Percentiles rank a stretch among this genome's conserved stretches.
These are phyloP conservation scores for Achroia grisella DNA, from an alignment of 1,140 invertebrate genomes.

Conservation along the genomic window DNA sequence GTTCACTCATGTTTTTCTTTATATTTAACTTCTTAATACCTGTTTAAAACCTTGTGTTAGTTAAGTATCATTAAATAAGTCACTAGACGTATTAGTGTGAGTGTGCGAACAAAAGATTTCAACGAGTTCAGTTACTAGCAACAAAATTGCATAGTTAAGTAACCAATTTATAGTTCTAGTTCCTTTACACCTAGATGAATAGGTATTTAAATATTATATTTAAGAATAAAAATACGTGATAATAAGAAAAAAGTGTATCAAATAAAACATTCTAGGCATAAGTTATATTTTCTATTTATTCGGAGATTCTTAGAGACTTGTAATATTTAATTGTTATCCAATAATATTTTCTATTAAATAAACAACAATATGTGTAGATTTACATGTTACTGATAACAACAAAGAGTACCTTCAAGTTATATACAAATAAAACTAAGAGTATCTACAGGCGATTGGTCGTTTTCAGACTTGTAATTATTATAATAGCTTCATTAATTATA, in stretches of 20 bases:
- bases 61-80: no score
- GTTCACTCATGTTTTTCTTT: no score
- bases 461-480: slow-evolving; percentile 43
- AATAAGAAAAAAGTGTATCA: background rate
- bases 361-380: slow-evolving; percentile 61
- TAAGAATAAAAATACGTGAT: no score
- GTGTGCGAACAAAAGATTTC: no score
- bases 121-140: no score
- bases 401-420: slow-evolving; percentile 46
- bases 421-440: slow-evolving; percentile 44
- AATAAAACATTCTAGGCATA: slow-evolving; percentile 28
- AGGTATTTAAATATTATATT: no score
- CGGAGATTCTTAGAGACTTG: slow-evolving; percentile 36
- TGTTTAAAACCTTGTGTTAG: no score
- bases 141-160: no score
- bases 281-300: slow-evolving; percentile 58
- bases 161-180: no score
- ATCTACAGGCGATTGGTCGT: slow-evolving; percentile 56
- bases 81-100: no score
- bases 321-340: slow-evolving; percentile 33
- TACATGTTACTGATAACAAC: slow-evolving; percentile 49
- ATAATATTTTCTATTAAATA: slow-evolving; percentile 48
- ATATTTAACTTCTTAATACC: no score
- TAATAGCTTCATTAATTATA: slow-evolving; percentile 10
- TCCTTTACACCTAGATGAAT: no score